Base-by-base conservation (phyloP, 1,140 invertebrate species). In the Brevipalpus yothersi region DNA sequence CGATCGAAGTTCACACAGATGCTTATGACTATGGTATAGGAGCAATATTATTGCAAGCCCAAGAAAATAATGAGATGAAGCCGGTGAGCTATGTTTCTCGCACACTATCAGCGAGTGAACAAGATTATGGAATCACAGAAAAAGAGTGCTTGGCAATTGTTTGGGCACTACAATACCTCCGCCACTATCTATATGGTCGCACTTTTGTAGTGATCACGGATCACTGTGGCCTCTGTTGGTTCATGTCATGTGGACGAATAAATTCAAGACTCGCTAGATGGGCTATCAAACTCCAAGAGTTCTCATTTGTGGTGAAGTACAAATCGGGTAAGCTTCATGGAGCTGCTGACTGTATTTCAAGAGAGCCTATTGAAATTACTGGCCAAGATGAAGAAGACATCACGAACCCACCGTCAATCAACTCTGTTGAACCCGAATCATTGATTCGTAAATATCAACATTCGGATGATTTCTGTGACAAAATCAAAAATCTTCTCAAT, bases 101-200 rank as follows among this genome's bases (percentile, higher is more conserved):
- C 12, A 62, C 66, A 3, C 59, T 77, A n/a, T n/a, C 8, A 67
- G 60, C 7, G 0, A 63, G 71, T 4, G 76, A 79, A 65, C 59
- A 59, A 53, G 74, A 75, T 41, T 76, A 72, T 60, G 63, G 63
- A 2, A 66, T 66, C 8, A 72, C 70, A 1, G 73, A 77, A 63
- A 64, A 72, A 62, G 74, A 79, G 69, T 66, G 75, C 49, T 62
- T 79, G 23, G 75, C 73, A 2, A 71, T 78, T n/a, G 64, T 77
- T 7, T 69, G 68, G 69, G 69, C 68, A 0, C 64, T 76, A 1
- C 60, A 72, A 55, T 67, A 74, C 43, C 76, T 76, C 59, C 54
- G 70, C 61, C 62, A 68, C 21, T 78, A 75, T 65, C 63, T 79
- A 1, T 72, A 71, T 58, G 72, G 71, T 17, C 67, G 57, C 41